Percentiles rank a stretch among this genome's conserved stretches.
These are phyloP conservation scores for Phodopus roborovskii DNA, from an alignment of 2,113 vertebrate species.

Conservation along the genomic window DNA sequence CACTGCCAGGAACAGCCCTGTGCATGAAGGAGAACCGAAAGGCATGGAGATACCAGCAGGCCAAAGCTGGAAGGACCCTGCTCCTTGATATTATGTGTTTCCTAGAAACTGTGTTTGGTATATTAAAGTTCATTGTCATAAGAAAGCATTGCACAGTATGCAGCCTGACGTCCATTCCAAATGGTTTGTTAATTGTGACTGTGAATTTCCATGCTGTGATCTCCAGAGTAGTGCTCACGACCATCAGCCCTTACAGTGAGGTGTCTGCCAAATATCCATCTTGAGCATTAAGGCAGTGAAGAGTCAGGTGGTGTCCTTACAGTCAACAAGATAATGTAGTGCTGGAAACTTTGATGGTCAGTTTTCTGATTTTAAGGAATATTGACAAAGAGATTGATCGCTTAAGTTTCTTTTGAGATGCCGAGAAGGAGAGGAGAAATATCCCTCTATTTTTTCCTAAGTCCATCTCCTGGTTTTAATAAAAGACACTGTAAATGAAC, in stretches of 20 bases:
- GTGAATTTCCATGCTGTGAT: not conserved
- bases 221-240: not conserved
- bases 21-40: not conserved
- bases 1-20: not conserved
- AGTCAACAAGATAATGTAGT: not conserved
- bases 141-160: not conserved
- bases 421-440: not conserved
- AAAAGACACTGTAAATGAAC: not conserved
- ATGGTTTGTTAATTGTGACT: not conserved
- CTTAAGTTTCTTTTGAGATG: slow-evolving; percentile 12
- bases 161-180: not conserved
- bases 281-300: not conserved
- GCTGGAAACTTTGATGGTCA: slow-evolving; percentile 15
- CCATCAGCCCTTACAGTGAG: not conserved
- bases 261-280: not conserved
- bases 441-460: not conserved
- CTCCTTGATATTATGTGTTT: not conserved
- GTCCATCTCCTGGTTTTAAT: not conserved
- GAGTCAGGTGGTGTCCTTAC: not conserved
- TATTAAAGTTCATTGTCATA: not conserved
- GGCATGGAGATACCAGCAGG: not conserved
- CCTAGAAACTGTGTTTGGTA: not conserved
- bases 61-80: not conserved
- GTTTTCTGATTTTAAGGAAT: slow-evolving; percentile 4
- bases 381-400: not conserved